These are phyloP conservation scores for Sylvia borin DNA, from an alignment of 2,797 vertebrate species.

Conservation along the genomic window DNA sequence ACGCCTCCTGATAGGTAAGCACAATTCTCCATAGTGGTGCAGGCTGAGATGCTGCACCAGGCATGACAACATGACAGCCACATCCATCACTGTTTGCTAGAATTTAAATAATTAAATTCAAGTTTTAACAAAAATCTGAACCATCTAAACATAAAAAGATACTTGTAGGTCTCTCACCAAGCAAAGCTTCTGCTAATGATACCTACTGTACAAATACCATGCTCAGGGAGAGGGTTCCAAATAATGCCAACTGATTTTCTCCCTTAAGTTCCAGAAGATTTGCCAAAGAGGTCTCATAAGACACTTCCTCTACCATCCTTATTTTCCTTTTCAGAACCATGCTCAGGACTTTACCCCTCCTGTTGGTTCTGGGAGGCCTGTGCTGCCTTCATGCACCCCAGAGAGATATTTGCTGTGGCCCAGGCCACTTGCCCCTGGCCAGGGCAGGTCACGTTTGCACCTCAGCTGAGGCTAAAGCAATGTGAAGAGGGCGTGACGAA, in stretches of 20 bases:
- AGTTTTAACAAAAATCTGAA: neutral
- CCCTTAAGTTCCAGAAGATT: neutral
- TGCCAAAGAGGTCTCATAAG: neutral
- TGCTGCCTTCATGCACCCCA: neutral
- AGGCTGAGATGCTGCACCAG: neutral
- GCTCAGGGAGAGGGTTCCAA: neutral
- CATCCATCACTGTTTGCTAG: neutral
- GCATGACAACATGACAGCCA: neutral
- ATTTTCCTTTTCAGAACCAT: neutral
- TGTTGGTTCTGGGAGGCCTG: accelerated
- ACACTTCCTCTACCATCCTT: neutral
- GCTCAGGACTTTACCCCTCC: neutral
- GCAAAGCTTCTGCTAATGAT: neutral
- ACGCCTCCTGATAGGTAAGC: neutral
- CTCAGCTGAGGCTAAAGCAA: neutral
- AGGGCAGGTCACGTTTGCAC: neutral
- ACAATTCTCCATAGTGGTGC: neutral
- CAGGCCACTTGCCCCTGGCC: neutral
- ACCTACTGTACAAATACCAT: neutral
- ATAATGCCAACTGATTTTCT: neutral
- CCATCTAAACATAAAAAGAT: neutral
- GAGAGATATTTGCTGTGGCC: neutral
- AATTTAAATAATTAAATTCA: neutral
- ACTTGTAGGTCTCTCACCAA: neutral
- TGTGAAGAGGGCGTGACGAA: neutral